Percentiles rank a stretch among this genome's conserved stretches.
Evolutionary conservation across 2,888 invertebrate species (phyloP).

Genomic region (Leucophora obtusa): DNA sequence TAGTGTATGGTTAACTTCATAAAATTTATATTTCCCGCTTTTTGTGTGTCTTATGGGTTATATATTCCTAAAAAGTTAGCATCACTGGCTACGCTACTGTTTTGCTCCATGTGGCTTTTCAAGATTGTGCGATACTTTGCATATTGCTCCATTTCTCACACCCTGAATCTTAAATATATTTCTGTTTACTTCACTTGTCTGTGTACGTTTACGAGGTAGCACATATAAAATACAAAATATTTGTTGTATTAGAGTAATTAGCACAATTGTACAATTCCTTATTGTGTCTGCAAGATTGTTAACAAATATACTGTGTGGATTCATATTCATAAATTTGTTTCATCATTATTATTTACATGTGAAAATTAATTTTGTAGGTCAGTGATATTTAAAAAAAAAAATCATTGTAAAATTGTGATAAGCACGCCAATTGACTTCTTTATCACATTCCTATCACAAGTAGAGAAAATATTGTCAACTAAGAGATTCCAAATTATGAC

Average conservation of each 20-base stretch:
- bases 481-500: no score
- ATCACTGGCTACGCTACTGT: not conserved
- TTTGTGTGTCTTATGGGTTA: no score
- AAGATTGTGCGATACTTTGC: slow-evolving; percentile 40
- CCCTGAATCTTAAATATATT: not conserved
- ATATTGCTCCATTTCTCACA: slow-evolving; percentile 55
- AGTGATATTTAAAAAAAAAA: slow-evolving; percentile 6
- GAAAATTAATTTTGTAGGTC: slow-evolving; percentile 27
- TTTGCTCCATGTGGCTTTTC: not conserved
- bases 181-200: not conserved
- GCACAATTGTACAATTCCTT: slow-evolving; percentile 9
- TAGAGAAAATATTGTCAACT: no score
- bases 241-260: slow-evolving; percentile 18
- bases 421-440: no score
- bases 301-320: not conserved
- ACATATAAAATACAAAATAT: no score
- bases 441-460: no score
- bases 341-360: not conserved
- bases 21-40: no score
- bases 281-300: not conserved
- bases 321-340: not conserved
- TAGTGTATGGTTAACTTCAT: no score
- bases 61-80: no score
- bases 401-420: no score
- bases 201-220: not conserved